phyloP scores from a whole-genome alignment of 2,113 vertebrate species.

The Odobenus rosmarus region DNA sequence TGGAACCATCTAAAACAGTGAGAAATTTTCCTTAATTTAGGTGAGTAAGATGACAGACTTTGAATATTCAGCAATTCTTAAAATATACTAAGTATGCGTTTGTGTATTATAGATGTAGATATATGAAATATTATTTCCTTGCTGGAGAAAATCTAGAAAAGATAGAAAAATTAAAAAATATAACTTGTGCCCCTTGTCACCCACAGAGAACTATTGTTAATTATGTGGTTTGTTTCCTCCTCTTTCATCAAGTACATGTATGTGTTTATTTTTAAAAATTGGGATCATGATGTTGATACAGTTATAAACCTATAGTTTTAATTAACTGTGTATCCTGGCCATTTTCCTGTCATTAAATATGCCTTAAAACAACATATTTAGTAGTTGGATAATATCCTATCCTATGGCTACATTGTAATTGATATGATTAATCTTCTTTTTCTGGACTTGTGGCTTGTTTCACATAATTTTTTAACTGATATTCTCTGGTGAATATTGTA shows the following conservation, averaged over 20 bases:
- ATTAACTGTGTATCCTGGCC: neutral
- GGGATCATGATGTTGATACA: neutral
- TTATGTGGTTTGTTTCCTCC: neutral
- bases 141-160: slow-evolving; percentile 6
- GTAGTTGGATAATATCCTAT: neutral
- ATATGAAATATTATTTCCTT: neutral
- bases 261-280: neutral
- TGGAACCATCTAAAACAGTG: neutral
- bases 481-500: neutral
- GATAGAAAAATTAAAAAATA: neutral
- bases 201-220: neutral
- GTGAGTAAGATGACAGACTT: neutral
- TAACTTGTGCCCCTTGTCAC: neutral
- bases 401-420: neutral
- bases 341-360: neutral
- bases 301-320: neutral
- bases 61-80: neutral
- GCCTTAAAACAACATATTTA: neutral
- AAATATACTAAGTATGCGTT: neutral
- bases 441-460: neutral
- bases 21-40: slow-evolving; percentile 4
- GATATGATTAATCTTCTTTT: neutral
- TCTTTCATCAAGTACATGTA: slow-evolving; percentile 2
- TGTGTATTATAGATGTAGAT: neutral
- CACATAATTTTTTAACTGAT: neutral